A percentile compares a stretch with the other conserved stretches of the same genome.
Evolutionary conservation across 2,113 vertebrate genomes (phyloP).

Genomic region (Petrocephalus microphthalmus): DNA sequence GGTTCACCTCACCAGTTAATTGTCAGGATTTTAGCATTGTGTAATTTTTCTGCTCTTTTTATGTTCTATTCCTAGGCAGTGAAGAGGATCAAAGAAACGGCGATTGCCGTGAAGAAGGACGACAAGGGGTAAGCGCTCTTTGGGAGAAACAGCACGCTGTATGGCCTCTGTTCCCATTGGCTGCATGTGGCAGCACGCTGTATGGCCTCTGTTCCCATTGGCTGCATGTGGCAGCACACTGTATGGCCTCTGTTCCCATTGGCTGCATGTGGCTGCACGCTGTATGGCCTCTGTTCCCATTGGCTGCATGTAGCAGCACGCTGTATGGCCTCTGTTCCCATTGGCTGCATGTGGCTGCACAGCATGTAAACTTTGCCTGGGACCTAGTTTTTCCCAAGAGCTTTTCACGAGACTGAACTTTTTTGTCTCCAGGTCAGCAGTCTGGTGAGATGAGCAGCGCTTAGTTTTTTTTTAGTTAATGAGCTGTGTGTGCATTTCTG

Average conservation of each 20-base stretch:
- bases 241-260: background rate
- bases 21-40: background rate
- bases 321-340: no score
- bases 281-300: background rate
- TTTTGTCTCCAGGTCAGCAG: background rate
- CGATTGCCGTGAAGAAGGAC: constrained; percentile 83
- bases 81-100: constrained; percentile 81
- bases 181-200: background rate
- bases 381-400: background rate
- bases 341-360: background rate
- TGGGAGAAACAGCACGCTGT: background rate
- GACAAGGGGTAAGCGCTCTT: constrained; percentile 77
- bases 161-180: background rate
- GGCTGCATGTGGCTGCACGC: background rate
- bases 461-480: background rate
- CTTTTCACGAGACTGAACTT: background rate
- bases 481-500: background rate
- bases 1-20: no score
- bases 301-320: background rate
- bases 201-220: background rate
- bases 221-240: background rate
- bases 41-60: background rate
- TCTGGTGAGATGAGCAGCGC: background rate
- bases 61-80: constrained; percentile 68
- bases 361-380: background rate